Percentiles rank a stretch among this genome's conserved stretches.
Evolutionary conservation across 2,797 vertebrate species (phyloP).

Genomic region (Nannoperca obscura): DNA sequence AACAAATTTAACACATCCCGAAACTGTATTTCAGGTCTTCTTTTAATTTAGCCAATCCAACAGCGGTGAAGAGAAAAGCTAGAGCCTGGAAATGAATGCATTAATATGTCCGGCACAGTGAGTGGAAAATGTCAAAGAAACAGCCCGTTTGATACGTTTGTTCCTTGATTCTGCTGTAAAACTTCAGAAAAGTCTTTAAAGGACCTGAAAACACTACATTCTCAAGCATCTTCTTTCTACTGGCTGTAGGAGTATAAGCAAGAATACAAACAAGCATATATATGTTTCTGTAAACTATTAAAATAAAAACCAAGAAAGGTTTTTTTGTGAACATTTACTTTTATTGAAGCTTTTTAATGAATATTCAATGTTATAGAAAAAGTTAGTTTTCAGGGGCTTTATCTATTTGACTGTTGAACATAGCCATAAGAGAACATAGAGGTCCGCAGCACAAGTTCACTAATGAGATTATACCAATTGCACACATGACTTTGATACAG

Average conservation of each 20-base stretch:
- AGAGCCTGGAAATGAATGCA: not conserved
- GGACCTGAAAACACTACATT: not conserved
- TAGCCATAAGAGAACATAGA: not conserved
- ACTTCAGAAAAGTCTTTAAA: not conserved
- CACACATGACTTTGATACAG: not conserved
- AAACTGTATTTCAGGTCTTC: not conserved
- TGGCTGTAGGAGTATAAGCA: not conserved
- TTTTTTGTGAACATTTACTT: not conserved
- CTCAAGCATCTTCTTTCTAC: not conserved
- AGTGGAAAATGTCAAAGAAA: not conserved
- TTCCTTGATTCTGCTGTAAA: not conserved
- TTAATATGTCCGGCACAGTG: not conserved
- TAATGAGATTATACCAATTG: conserved; percentile 6
- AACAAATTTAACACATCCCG: not conserved
- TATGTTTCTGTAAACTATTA: not conserved
- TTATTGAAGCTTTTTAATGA: not conserved
- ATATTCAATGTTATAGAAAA: not conserved
- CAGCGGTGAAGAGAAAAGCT: not conserved
- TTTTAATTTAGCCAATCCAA: conserved; percentile 12
- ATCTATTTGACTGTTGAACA: not conserved
- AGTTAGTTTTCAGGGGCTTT: not conserved
- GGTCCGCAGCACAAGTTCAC: conserved; percentile 1
- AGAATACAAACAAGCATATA: not conserved
- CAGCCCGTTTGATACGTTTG: not conserved
- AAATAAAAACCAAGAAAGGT: not conserved